These are phyloP conservation scores for Psammodynastes pulverulentus DNA, from an alignment of 2,113 vertebrate species.

Conservation along the genomic window DNA sequence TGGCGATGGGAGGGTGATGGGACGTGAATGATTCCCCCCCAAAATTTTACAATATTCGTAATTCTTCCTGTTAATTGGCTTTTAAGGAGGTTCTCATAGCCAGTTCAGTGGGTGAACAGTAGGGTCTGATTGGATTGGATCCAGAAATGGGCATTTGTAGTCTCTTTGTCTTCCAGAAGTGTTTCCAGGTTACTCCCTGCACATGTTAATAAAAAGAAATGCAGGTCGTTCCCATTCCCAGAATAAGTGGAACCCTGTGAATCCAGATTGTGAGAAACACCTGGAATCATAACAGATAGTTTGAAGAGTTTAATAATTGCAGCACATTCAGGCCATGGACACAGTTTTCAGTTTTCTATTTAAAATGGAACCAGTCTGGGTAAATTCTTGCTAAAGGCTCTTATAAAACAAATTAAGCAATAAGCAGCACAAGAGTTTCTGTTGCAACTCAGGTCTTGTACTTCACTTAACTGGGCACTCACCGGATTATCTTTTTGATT, in stretches of 20 bases:
- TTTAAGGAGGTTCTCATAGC: neutral
- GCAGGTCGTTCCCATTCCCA: neutral
- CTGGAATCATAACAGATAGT: neutral
- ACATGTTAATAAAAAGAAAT: neutral
- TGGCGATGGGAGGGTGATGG: neutral
- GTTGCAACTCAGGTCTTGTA: neutral
- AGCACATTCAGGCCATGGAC: neutral
- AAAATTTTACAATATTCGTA: neutral
- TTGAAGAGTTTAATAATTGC: neutral
- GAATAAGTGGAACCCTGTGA: neutral
- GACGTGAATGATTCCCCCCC: neutral
- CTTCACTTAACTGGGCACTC: neutral
- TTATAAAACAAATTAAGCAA: neutral
- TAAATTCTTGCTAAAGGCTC: neutral
- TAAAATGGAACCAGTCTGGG: neutral
- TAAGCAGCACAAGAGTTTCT: neutral
- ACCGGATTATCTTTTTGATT: neutral
- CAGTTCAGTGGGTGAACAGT: neutral
- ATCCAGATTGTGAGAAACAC: neutral
- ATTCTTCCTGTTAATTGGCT: neutral
- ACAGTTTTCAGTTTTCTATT: neutral
- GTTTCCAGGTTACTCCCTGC: neutral
- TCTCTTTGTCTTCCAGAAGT: neutral
- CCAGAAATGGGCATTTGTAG: neutral
- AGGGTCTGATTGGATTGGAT: neutral